Base-by-base conservation (phyloP, 2,888 invertebrate genomes). In the Drosophila demipolita region DNA sequence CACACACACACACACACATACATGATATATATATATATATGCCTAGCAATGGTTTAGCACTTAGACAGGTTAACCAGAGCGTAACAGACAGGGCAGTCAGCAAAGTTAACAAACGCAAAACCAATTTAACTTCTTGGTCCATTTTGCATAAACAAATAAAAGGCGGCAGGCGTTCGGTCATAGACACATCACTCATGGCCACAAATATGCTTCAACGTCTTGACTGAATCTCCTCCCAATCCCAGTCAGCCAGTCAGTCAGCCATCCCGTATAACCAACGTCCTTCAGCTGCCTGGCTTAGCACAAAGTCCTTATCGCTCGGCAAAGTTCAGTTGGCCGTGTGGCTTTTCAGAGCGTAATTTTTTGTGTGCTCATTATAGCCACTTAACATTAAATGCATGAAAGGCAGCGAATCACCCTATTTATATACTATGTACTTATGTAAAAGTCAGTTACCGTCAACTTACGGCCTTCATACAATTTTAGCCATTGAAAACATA, bases 101-200 rank as follows among this genome's bases (percentile, higher is more conserved):
- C 73, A 84, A 77, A 84, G 85, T 89, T 89, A 84, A 75, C 82
- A 89, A 87, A 84, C 75, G 78, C 70, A 82, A 89, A 86, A 82
- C 79, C 86, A 89, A 87, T 87, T 89, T 87, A 87, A 85, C 86
- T 87, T 89, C 83, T 89, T 78, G 73, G 68, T 82, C 77, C 73
- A 82, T 85, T 87, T 83, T 78, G 45, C 81, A 90, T 81, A 89
- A 89, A 73, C 80, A 86, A 87, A 82, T 89, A 80, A 83, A 69
- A 78, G 72, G 77, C 71, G 58, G 65, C 68, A 55, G 36, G 33
- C 50, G 40, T 17, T 40, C 62, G 11, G 23, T 9, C 20, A 33
- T 45, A 33, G 35, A 20, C 23, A 54, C 55, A 55, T 55, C 55
- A 55, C 26, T n/a, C n/a, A n/a, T 58, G 48, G 36, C 29, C 50